Evolutionary conservation across 2,797 vertebrate genomes (phyloP).

Genomic region (Sorex maritimensis): DNA sequence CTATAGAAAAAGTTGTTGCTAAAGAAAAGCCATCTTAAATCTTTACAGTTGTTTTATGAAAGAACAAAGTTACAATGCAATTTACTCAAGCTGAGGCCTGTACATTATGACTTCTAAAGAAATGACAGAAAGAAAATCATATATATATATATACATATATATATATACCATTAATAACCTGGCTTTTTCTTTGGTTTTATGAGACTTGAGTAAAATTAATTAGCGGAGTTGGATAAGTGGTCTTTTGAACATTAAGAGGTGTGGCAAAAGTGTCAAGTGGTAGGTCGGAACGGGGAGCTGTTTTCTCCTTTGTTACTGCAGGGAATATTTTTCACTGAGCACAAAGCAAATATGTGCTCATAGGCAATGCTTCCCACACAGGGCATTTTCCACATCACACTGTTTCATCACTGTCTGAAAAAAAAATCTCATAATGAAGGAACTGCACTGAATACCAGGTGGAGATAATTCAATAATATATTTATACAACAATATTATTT

Average conservation of each 20-base stretch:
- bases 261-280: neutral
- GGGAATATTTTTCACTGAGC: neutral
- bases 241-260: neutral
- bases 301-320: neutral
- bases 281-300: neutral
- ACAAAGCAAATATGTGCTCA: neutral
- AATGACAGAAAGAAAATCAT: neutral
- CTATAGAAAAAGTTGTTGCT: neutral
- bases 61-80: neutral
- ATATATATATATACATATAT: neutral
- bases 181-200: slow-evolving; percentile 20
- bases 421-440: neutral
- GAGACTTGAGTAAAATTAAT: neutral
- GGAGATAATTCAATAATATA: slow-evolving; percentile 13
- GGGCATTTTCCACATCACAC: neutral
- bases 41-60: slow-evolving; percentile 28
- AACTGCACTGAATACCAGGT: neutral
- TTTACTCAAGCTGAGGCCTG: neutral
- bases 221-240: neutral
- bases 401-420: neutral
- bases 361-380: neutral
- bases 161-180: neutral
- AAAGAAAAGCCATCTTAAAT: slow-evolving; percentile 38
- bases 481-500: slow-evolving; percentile 51
- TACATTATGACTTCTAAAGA: neutral